Base-by-base conservation (phyloP, 2,113 vertebrate species). In the Turdus rufiventris region DNA sequence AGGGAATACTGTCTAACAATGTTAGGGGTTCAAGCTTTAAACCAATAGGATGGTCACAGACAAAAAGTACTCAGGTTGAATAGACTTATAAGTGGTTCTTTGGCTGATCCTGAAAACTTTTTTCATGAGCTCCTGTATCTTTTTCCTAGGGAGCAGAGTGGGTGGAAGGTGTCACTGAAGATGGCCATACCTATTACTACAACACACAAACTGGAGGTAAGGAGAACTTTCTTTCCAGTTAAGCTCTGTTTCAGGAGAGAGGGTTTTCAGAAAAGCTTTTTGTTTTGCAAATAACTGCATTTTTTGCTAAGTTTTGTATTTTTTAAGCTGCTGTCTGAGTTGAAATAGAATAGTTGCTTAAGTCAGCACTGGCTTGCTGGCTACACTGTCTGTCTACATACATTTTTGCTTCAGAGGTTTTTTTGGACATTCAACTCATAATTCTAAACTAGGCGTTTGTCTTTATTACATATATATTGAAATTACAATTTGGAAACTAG, bases 131-230 rank as follows among this genome's bases (percentile, higher is more conserved):
- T 70, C 14, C 34, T 93, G 0, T 67, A 24, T 85, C 42, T 93
- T 84, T 79, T 51, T 57, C 38, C 88, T 87, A 98, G 98, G 70
- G 67, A 88, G 85, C 82, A 53, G 79, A 53, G 34, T 99, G 99
- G 99, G 96, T 98, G 80, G 99, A 99, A 97, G 98, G 98, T 17
- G 60, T 98, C 87, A 99, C 98, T 94, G 98, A 99, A 89, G 99
- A 99, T 82, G 99, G 99, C 45, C 98, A 97, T 71, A 98, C 96
- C 10, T 99, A 99, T 94, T 99, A 99, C 94, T 99, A 99, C 94
- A 99, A 99, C 97, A 97, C 96, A 63, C 80, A 97, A 89, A 99
- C 99, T 66, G 98, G 99, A 98, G 99, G 99, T 99, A 96, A 97
- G 98, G 89, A 53, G 43, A 51, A 77, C 68, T 87, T 74, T 18